A percentile compares a stretch with the other conserved stretches of the same genome.
phyloP scores from a whole-genome alignment of 2,888 invertebrate genomes.

The Sipunculus nudus region DNA sequence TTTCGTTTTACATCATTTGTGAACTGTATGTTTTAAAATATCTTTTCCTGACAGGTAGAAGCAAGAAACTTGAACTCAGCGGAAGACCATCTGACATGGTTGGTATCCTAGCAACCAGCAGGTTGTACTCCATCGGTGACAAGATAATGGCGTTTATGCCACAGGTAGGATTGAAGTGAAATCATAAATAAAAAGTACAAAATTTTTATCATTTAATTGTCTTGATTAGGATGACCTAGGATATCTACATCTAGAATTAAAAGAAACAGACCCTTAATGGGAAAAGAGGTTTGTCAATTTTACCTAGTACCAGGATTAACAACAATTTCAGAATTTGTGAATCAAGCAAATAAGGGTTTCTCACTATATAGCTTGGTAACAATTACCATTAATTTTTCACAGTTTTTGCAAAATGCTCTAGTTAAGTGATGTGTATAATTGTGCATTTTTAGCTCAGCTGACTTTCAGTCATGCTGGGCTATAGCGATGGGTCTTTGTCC shows the following conservation, averaged over 20 bases:
- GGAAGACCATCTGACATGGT: slow-evolving; percentile 96
- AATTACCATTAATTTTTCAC: too few species aligned
- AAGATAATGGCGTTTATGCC: slow-evolving; percentile 98
- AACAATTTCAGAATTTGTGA: too few species aligned
- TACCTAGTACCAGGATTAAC: too few species aligned
- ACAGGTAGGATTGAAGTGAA: slow-evolving; percentile 91
- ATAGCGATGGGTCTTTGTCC: too few species aligned
- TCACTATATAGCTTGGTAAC: too few species aligned
- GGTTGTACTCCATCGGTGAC: slow-evolving; percentile 89
- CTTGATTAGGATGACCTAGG: not conserved
- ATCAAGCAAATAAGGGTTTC: too few species aligned
- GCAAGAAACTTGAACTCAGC: slow-evolving; percentile 90
- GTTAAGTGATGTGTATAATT: too few species aligned
- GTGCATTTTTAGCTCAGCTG: too few species aligned
- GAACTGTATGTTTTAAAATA: not conserved
- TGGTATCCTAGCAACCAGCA: slow-evolving; percentile 97
- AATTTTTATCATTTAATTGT: not conserved
- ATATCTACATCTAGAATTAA: not conserved
- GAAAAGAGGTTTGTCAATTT: too few species aligned
- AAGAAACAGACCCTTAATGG: slow-evolving; percentile 9
- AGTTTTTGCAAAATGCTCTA: too few species aligned
- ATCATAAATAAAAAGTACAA: too few species aligned
- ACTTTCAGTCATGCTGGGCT: too few species aligned
- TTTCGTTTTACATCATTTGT: not conserved
- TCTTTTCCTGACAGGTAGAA: slow-evolving; percentile 76